Evolutionary conservation across 2,113 vertebrate genomes (phyloP).

Genomic region (Neotoma lepida): DNA sequence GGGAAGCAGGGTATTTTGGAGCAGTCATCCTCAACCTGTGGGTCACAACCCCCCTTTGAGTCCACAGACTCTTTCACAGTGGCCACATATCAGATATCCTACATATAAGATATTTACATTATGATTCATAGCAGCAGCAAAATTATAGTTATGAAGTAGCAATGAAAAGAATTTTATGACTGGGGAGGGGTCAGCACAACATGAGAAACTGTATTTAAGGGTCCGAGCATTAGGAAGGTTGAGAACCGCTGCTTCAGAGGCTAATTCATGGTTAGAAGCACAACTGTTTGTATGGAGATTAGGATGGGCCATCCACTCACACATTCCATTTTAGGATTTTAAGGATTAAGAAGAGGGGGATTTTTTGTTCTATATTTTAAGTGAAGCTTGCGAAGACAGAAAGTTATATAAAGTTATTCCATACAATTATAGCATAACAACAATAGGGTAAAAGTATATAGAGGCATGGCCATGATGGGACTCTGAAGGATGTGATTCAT

Average conservation of each 20-base stretch:
- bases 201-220: not conserved
- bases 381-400: not conserved
- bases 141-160: not conserved
- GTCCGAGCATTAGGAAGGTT: not conserved
- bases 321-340: not conserved
- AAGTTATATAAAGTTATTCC: not conserved
- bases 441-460: not conserved
- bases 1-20: not conserved
- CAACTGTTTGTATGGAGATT: not conserved
- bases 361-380: conserved; percentile 14
- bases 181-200: not conserved
- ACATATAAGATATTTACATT: not conserved
- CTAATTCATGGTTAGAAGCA: not conserved
- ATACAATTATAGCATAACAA: not conserved
- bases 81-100: not conserved
- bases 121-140: not conserved
- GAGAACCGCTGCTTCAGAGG: not conserved
- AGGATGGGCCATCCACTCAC: not conserved
- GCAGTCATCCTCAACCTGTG: not conserved
- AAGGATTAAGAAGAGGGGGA: not conserved
- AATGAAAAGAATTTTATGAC: not conserved
- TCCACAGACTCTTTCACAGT: not conserved
- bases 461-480: not conserved
- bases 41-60: not conserved
- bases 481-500: not conserved